Conservation (phyloP, 2,113 vertebrate genomes). For the Cheilinus undulatus region DNA sequence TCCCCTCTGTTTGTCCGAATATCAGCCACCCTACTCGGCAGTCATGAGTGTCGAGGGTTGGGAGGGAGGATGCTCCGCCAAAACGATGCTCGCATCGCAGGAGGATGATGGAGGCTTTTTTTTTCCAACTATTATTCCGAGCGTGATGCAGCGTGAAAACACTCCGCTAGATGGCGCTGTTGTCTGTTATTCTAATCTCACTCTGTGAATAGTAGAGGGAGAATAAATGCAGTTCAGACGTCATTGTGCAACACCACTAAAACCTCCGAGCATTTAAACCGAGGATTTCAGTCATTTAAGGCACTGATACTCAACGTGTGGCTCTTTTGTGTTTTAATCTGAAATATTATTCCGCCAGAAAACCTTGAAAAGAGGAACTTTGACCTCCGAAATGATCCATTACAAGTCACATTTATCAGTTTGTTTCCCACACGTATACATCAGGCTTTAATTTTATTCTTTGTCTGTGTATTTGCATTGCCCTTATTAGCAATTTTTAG, state of each 20-base stretch:
- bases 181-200: slow-evolving; percentile 3
- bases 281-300: no score
- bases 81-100: slow-evolving; percentile 78
- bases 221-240: background rate
- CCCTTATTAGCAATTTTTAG: no score
- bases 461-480: no score
- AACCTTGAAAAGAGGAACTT: no score
- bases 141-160: slow-evolving; percentile 2
- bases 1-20: slow-evolving; percentile 45
- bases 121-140: slow-evolving; percentile 23
- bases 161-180: slow-evolving; percentile 59
- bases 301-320: no score
- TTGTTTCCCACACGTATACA: no score
- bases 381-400: no score
- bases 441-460: no score
- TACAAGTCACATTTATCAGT: no score
- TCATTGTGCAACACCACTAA: background rate
- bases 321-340: no score
- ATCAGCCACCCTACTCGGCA: slow-evolving; percentile 58
- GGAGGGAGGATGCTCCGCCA: slow-evolving; percentile 73
- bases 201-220: background rate
- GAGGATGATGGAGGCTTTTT: slow-evolving; percentile 79
- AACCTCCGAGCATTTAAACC: background rate
- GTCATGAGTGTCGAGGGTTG: slow-evolving; percentile 71
- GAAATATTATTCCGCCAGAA: no score